Percentiles rank a stretch among this genome's conserved stretches.
Evolutionary conservation across 2,797 vertebrate species (phyloP).

Genomic region (Anguilla megastoma): DNA sequence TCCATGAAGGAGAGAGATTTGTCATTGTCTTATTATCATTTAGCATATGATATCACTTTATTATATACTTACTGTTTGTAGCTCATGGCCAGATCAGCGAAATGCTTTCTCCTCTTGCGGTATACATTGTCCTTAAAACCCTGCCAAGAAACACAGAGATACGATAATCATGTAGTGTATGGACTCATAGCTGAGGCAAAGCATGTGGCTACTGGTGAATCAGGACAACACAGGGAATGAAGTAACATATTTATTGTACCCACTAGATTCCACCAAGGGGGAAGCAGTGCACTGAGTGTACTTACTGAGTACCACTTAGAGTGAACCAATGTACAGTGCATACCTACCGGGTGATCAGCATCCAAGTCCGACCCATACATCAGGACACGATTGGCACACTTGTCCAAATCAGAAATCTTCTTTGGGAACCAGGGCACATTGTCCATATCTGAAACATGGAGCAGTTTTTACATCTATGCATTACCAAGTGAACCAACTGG

Average conservation of each 20-base stretch:
- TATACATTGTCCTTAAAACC: conserved; percentile 98
- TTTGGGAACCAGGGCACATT: conserved; percentile 92
- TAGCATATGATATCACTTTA: neutral
- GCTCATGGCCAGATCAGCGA: conserved; percentile 89
- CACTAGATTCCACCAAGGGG: neutral
- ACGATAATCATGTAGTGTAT: neutral
- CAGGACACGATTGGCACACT: conserved; percentile 91
- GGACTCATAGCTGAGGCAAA: neutral
- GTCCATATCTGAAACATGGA: conserved; percentile 77
- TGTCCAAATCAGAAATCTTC: conserved; percentile 97
- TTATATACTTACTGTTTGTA: conserved; percentile 85
- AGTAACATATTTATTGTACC: neutral
- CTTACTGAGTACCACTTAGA: no score
- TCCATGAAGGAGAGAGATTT: neutral
- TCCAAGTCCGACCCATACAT: conserved; percentile 97
- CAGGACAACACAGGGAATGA: neutral
- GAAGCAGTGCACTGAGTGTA: no score
- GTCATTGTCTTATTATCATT: neutral
- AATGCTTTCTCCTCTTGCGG: conserved; percentile 89
- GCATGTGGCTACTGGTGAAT: neutral
- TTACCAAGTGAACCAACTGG: neutral
- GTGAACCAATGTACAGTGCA: no score
- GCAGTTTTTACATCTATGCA: neutral
- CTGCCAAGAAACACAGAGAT: conserved; percentile 59
- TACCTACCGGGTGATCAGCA: conserved; percentile 91